These are phyloP conservation scores for Plectrocnemia conspersa DNA, from an alignment of 1,140 invertebrate species.

Conservation along the genomic window DNA sequence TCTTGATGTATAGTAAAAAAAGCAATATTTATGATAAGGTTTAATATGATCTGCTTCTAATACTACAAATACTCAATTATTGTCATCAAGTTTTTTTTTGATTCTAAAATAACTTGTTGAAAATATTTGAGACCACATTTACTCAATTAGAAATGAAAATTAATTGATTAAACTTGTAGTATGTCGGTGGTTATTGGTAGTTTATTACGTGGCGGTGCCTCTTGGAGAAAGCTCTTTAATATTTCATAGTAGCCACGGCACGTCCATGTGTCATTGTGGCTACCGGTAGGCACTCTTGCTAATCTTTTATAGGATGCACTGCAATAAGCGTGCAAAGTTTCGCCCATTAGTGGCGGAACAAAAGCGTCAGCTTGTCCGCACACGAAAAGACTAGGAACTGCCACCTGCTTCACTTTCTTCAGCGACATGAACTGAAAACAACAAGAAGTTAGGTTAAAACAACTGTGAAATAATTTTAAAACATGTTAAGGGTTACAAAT, in stretches of 20 bases:
- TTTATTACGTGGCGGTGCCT: constrained; percentile 35
- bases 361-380: constrained; percentile 77
- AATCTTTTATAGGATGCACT: constrained; percentile 66
- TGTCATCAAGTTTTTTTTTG: too few relatives aligned
- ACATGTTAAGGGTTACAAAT: too few relatives aligned
- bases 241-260: constrained; percentile 43
- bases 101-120: too few relatives aligned
- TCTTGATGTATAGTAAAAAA: too few relatives aligned
- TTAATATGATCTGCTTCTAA: too few relatives aligned
- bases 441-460: too few relatives aligned
- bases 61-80: too few relatives aligned
- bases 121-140: too few relatives aligned
- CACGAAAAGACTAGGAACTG: constrained; percentile 71
- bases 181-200: constrained; percentile 9
- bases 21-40: too few relatives aligned
- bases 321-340: constrained; percentile 66
- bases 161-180: too few relatives aligned
- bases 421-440: constrained; percentile 65
- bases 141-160: too few relatives aligned
- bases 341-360: constrained; percentile 82
- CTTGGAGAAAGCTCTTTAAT: constrained; percentile 42
- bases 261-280: constrained; percentile 86
- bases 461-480: too few relatives aligned
- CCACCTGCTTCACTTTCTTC: constrained; percentile 62
- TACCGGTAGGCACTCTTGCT: constrained; percentile 66